Conservation (phyloP, 1,140 invertebrate genomes). For the Laodelphax striatellus region DNA sequence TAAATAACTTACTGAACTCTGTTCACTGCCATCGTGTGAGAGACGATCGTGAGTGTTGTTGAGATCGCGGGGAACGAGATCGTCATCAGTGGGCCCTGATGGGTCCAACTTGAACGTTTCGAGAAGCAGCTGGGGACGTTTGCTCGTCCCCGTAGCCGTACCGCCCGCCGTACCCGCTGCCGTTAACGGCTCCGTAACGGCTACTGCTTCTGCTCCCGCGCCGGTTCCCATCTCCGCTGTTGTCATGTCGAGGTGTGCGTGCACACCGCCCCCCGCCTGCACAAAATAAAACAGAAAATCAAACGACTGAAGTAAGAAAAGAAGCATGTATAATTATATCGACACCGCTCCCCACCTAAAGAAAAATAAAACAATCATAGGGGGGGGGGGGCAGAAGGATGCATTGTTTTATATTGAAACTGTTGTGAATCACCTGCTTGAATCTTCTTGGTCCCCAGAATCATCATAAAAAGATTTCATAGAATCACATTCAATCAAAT, state of each 20-base stretch:
- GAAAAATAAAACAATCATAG: no score
- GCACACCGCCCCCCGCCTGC: background rate
- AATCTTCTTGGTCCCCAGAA: no score
- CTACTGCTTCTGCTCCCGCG: background rate
- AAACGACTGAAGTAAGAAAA: no score
- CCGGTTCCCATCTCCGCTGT: background rate
- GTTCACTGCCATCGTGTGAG: conserved; percentile 51
- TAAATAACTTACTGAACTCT: conserved; percentile 45
- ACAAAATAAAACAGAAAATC: background rate
- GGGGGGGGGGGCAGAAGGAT: no score
- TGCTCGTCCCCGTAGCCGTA: background rate
- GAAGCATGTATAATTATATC: no score
- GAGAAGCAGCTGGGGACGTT: background rate
- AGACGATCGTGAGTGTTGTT: conserved; percentile 48
- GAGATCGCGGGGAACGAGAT: conserved; percentile 1
- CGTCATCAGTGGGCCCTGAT: background rate
- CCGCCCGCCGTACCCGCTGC: background rate
- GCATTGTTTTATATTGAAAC: no score
- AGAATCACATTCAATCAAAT: no score
- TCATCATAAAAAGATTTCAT: no score
- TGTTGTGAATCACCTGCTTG: no score
- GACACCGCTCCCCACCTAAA: no score
- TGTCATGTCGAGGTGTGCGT: background rate
- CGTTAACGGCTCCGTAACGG: background rate
- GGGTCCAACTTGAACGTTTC: background rate